These are phyloP conservation scores for Bergia puertoricense DNA, from an alignment of 92 coral and sea anemone species.

Conservation along the genomic window DNA sequence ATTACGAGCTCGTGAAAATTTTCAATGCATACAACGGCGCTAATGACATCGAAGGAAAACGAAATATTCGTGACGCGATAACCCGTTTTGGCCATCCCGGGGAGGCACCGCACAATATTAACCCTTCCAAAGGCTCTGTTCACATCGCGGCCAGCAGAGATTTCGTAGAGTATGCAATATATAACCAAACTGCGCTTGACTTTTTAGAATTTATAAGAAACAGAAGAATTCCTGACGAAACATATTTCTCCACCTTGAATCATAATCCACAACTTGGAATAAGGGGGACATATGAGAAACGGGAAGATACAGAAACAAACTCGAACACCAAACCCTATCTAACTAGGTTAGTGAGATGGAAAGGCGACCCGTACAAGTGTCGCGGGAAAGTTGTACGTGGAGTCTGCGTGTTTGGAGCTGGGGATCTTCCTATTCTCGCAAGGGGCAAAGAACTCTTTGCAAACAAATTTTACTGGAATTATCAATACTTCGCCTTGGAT, in stretches of 20 bases:
- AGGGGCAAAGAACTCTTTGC: constrained; percentile 5
- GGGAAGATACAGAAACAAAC: too few species aligned
- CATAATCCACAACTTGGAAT: constrained; percentile 24
- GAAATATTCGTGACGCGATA: neutral
- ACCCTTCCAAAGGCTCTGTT: constrained; percentile 45
- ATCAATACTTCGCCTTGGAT: constrained; percentile 40
- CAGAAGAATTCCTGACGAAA: constrained; percentile 47
- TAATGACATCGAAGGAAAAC: constrained; percentile 45
- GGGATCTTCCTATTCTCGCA: constrained; percentile 22
- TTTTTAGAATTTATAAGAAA: constrained; percentile 48
- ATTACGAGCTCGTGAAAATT: constrained; percentile 54
- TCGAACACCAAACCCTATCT: too few species aligned
- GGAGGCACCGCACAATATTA: constrained; percentile 48
- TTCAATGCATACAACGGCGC: constrained; percentile 44
- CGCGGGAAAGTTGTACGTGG: constrained; percentile 8
- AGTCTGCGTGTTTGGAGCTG: constrained; percentile 20
- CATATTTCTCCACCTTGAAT: constrained; percentile 48
- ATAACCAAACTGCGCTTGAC: constrained; percentile 45
- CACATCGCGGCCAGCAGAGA: constrained; percentile 51
- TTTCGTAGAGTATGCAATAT: constrained; percentile 43
- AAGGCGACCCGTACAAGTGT: too few species aligned
- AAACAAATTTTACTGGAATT: constrained; percentile 34
- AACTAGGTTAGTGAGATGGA: too few species aligned
- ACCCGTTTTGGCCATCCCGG: neutral
- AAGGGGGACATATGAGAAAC: too few species aligned